These are phyloP conservation scores for Paramisgurnus dabryanus DNA, from an alignment of 2,113 vertebrate species.

Conservation along the genomic window DNA sequence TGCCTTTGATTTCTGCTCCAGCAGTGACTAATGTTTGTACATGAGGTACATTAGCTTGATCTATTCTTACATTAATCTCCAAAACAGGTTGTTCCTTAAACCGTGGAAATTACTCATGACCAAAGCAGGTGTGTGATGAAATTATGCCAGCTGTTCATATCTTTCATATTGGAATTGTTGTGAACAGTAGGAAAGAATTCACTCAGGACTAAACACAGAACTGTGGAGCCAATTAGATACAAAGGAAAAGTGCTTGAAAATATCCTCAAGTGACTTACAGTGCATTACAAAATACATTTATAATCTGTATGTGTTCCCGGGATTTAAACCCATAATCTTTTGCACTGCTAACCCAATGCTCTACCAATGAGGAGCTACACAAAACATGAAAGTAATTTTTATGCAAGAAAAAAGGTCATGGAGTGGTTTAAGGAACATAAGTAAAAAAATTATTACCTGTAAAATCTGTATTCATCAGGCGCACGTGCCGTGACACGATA, in stretches of 20 bases:
- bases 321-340: too few species aligned
- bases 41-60: background rate
- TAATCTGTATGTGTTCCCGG: too few species aligned
- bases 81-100: constrained; percentile 6
- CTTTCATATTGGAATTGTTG: background rate
- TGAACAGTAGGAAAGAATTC: background rate
- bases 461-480: too few species aligned
- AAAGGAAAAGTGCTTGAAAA: background rate
- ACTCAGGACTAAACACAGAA: background rate
- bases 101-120: background rate
- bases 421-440: too few species aligned
- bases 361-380: too few species aligned
- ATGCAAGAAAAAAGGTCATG: too few species aligned
- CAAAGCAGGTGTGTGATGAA: background rate
- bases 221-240: constrained; percentile 1
- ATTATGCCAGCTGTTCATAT: background rate
- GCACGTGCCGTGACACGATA: too few species aligned
- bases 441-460: too few species aligned
- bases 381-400: too few species aligned
- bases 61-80: constrained; percentile 7
- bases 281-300: too few species aligned
- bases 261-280: too few species aligned
- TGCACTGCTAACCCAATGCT: too few species aligned
- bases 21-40: background rate
- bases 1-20: constrained; percentile 17